Base-by-base conservation (phyloP, 2,888 invertebrate species). In the Scelioninae gen. 2 region DNA sequence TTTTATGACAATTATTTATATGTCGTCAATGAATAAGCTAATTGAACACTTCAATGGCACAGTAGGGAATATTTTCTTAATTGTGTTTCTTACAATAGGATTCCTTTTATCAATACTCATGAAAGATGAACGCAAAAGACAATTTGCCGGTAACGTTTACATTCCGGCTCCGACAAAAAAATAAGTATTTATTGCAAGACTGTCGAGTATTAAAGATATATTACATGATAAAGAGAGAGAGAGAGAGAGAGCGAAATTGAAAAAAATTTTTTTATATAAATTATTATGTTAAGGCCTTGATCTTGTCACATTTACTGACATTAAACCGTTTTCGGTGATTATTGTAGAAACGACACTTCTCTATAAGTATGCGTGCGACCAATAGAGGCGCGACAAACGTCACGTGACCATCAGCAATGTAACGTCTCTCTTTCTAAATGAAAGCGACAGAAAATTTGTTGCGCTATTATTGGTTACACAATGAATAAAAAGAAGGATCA, bases 1-100 rank as follows among this genome's bases (percentile, higher is more conserved):
- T 73, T 39, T 71, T 46, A 78, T 79, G 0, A 63, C 80, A 9
- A 77, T 81, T 39, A 68, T 78, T 5, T 67, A 78, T 6, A 80
- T 80, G 10, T 57, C 80, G 10, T 41, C 76, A 10, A 79, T 81
- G 77, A 81, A 80, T 41, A 73, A 68, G 31, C 60, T 79, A n/a
- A 76, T 81, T 13, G 69, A 78, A 25, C 39, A 63, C 18, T 70
- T 73, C 33, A 79, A 77, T 15, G 80, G 79, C 13, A 75, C 78
- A 11, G 76, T 76, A 65, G 78, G 79, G 10, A 80, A 81, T 28
- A 65, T 78, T n/a, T 76, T 78, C 4, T 39, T 76, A 19, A 18
- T 25, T 2, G 7, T 39, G 2, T 67, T 71, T 35, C 52, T 73
- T n/a, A n/a, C 61, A 7, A 16, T 65, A 53, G 76, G 71, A 9